A percentile compares a stretch with the other conserved stretches of the same genome.
Conservation (phyloP, 1,140 invertebrate genomes). For the Drosophila prosaltans region DNA sequence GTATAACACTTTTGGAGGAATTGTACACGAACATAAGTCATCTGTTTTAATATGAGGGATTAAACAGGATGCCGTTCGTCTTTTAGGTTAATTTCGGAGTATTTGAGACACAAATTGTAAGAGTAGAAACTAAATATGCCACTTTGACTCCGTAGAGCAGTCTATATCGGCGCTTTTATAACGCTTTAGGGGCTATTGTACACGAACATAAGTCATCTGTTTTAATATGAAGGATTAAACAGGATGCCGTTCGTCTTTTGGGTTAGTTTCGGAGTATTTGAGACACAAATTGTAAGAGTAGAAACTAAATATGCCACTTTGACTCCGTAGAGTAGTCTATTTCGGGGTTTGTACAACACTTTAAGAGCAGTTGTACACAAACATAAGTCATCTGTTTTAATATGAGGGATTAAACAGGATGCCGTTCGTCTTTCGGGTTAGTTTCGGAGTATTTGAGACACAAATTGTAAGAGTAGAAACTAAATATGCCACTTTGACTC, state of each 20-base stretch:
- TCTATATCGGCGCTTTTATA: neutral
- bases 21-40: constrained; percentile 46
- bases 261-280: constrained; percentile 46
- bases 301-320: constrained; percentile 31
- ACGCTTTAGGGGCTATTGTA: constrained; percentile 6
- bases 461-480: neutral
- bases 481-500: constrained; percentile 34
- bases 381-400: constrained; percentile 44
- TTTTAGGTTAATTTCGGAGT: constrained; percentile 40
- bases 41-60: constrained; percentile 36
- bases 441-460: constrained; percentile 57
- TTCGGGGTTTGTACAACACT: constrained; percentile 5
- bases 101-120: constrained; percentile 51
- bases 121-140: constrained; percentile 37
- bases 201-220: constrained; percentile 42
- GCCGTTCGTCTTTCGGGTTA: constrained; percentile 34
- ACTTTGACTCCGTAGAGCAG: constrained; percentile 48
- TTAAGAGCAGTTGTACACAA: constrained; percentile 16
- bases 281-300: constrained; percentile 30
- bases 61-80: constrained; percentile 52
- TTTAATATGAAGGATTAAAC: constrained; percentile 34
- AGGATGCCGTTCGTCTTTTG: constrained; percentile 41
- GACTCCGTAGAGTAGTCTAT: neutral
- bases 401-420: constrained; percentile 41
- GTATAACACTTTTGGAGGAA: constrained; percentile 5